Percentiles rank a stretch among this genome's conserved stretches.
phyloP scores from a whole-genome alignment of 2,797 vertebrate species.

The Macroramphosus scolopax region DNA sequence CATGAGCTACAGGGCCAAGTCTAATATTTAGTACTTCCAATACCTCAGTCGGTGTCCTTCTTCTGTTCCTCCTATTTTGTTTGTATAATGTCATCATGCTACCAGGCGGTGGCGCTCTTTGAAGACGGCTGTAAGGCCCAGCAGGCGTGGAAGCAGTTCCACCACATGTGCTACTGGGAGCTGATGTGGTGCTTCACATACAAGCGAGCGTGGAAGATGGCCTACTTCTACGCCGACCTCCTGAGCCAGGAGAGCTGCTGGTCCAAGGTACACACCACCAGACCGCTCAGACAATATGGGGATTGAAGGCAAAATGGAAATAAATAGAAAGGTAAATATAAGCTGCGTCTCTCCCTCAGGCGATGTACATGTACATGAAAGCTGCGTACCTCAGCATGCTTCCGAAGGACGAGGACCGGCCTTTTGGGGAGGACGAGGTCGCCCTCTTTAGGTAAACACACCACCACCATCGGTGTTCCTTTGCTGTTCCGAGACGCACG shows the following conservation, averaged over 20 bases:
- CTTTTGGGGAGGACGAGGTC: constrained; percentile 83
- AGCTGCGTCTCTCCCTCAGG: constrained; percentile 52
- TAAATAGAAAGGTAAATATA: too few relatives aligned
- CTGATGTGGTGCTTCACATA: constrained; percentile 88
- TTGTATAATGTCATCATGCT: background rate
- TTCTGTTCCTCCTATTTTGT: background rate
- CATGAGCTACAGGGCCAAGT: background rate
- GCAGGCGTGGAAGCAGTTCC: constrained; percentile 87
- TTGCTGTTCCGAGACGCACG: background rate
- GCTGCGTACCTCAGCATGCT: constrained; percentile 87
- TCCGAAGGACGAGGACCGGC: constrained; percentile 72
- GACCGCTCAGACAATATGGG: too few relatives aligned
- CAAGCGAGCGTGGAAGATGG: constrained; percentile 84
- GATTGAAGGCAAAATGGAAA: too few relatives aligned
- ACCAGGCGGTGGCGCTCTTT: constrained; percentile 81
- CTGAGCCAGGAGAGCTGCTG: constrained; percentile 86
- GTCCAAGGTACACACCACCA: constrained; percentile 86
- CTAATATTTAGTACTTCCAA: constrained; percentile 9
- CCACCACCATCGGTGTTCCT: too few relatives aligned
- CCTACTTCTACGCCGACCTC: constrained; percentile 87
- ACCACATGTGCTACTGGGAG: constrained; percentile 92
- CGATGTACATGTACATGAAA: constrained; percentile 89
- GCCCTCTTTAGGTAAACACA: constrained; percentile 80
- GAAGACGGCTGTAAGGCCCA: constrained; percentile 85
- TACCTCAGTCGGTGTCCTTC: background rate